Evolutionary conservation across 2,113 vertebrate genomes (phyloP), one percentile per base, ranked within the genome.

Genomic region (Thamnaconus septentrionalis): DNA sequence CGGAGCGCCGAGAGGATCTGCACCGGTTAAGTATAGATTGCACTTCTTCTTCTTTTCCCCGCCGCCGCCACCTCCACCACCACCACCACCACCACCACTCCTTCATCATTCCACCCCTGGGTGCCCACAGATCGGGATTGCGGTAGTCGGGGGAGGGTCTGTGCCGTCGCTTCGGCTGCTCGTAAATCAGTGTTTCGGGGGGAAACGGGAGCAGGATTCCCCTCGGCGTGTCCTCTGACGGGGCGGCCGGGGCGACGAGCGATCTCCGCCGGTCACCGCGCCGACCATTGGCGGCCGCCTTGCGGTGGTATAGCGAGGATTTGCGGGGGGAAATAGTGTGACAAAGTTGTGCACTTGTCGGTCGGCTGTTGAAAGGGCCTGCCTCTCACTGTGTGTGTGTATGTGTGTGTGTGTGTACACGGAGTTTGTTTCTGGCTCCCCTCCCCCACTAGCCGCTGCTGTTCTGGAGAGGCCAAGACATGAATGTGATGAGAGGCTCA

Each of bases 331-430:
- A 69, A 79, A 86, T 81, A 86, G 79, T 89, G 85, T 83, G 88
- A 79, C 88, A 90, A 93, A 93, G 91, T 93, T 93, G 91, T 85
- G 90, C 87, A 87, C 90, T 87, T 91, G 87, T 92, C 84, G 78
- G 81, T 88, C 46, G 80, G 87, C 84, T 83, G 77, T 85, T 82
- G 85, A 85, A 78, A 88, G 91, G 50, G 91, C 88, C 89, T 88
- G 75, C 48, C 59, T 69, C n/a, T 59, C 8, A 45, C 7, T 69
- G 39, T 41, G 44, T 61, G 11, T 72, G 57, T 66, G 61, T 76
- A 18, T 66, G 61, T 53, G 42, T 49, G 41, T 61, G 57, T 66
- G 70, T 69, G 66, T 65, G 49, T 69, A 41, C 64, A 65, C 58
- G 77, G 88, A 91, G 91, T 91, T 91, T 87, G 88, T 90, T 90